Evolutionary conservation across 2,888 invertebrate genomes (phyloP), one percentile per base, ranked within the genome.

Genomic region (Helleia helle): DNA sequence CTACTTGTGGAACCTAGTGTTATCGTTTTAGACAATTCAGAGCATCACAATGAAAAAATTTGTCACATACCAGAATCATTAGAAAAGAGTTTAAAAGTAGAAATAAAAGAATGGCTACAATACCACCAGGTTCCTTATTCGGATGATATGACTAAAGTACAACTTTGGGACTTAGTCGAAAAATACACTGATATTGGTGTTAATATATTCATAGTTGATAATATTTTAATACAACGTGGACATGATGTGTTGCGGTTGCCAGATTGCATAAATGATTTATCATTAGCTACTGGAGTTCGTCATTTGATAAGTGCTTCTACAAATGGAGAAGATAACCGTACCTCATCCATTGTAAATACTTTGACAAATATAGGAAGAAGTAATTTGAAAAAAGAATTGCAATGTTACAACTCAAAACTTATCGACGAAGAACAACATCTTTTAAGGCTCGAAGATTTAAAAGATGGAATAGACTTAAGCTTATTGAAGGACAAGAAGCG

Each of bases 21-120:
- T 30, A 31, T 46, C 3, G 11, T 46, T 28, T 17, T 41, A 11
- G 39, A 43, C 39, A 41, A 43, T 9, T 17, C 31, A 11, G 28
- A 37, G 8, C 31, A 39, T 14, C 41, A 41, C 24, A 41, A 36
- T 6, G 46, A 39, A 15, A 24, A 12, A 14, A 27, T n/a, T 18
- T 46, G 43, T 14, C 15, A 28, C 9, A 39, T 27, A 6, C 39
- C 39, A 4, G 28, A 24, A 7, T 15, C 12, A 2, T 11, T 38
- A 7, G 27, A 26, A 15, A 36, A 36, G n/a, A 46, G 46, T 27
- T 30, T 41, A 2, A 43, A 36, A 43, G 22, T 26, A 27, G 41
- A 43, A 11, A 41, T 46, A 9, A 37, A 28, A 11, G 43, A 46
- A 15, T 46, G 46, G 46, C 43, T 46, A 8, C 12, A 24, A 25